A percentile compares a stretch with the other conserved stretches of the same genome.
Evolutionary conservation across 2,888 invertebrate species (phyloP).

Genomic region (Cryptosula pallasiana): DNA sequence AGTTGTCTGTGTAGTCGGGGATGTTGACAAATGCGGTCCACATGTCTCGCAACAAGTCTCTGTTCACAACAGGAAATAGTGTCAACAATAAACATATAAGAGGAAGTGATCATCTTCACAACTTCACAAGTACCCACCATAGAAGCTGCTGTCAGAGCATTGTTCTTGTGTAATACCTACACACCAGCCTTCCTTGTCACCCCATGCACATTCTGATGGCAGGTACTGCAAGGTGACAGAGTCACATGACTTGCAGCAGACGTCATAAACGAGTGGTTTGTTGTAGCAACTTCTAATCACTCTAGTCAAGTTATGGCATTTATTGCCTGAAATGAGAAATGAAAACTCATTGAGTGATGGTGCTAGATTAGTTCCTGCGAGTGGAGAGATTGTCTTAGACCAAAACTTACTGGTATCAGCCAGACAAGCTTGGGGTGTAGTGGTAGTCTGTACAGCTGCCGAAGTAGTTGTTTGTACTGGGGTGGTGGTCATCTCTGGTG

Average conservation of each 20-base stretch:
- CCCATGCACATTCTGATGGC: not conserved
- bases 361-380: not conserved
- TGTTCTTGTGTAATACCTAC: not conserved
- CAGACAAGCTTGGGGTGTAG: not conserved
- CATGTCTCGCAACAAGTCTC: not conserved
- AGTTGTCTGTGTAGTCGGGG: not conserved
- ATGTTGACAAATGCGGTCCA: not conserved
- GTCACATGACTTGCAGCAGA: constrained; percentile 14
- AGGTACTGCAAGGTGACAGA: not conserved
- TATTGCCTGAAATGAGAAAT: constrained; percentile 1
- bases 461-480: not conserved
- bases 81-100: no score
- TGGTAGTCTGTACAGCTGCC: not conserved
- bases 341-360: no score
- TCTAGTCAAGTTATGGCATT: not conserved
- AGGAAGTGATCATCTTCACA: no score
- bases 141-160: not conserved
- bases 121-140: no score
- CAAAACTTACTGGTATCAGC: not conserved
- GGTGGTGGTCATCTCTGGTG: not conserved
- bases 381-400: no score
- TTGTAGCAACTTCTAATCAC: not conserved
- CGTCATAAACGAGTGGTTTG: not conserved
- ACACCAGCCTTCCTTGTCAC: not conserved
- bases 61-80: no score